A percentile compares a stretch with the other conserved stretches of the same genome.
phyloP scores from a whole-genome alignment of 2,113 vertebrate genomes.

The Mystacornis crossleyi region DNA sequence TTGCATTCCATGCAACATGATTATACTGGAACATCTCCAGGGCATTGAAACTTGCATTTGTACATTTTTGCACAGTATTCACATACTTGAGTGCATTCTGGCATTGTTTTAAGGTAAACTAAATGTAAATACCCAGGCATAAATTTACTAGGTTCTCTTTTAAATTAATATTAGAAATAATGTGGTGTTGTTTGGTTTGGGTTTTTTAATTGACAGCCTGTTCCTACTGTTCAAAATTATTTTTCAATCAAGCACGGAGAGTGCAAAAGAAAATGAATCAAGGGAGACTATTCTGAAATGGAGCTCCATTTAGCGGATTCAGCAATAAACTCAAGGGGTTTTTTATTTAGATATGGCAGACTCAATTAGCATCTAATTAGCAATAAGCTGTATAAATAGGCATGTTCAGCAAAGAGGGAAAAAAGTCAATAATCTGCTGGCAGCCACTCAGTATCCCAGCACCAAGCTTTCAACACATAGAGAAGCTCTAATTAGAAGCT shows the following conservation, averaged over 20 bases:
- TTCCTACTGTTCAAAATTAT: not conserved
- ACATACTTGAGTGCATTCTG: not conserved
- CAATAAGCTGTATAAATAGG: conserved; percentile 57
- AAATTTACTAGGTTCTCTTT: not conserved
- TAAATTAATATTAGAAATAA: not conserved
- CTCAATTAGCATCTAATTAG: conserved; percentile 66
- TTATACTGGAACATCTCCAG: not conserved
- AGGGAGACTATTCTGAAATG: not conserved
- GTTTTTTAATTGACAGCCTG: not conserved
- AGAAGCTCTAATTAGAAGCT: conserved; percentile 62
- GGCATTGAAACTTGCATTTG: not conserved
- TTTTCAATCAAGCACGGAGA: conserved; percentile 5
- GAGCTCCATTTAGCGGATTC: not conserved
- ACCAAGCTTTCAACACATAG: conserved; percentile 32
- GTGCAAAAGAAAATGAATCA: not conserved
- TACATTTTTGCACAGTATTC: not conserved
- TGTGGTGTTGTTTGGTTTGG: not conserved
- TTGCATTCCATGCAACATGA: not conserved
- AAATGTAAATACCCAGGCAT: not conserved
- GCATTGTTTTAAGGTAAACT: not conserved
- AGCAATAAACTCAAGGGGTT: not conserved
- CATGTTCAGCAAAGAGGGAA: conserved; percentile 40
- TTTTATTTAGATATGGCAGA: conserved; percentile 40
- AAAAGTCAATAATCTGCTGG: conserved; percentile 35
- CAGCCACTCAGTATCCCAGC: conserved; percentile 29